A percentile compares a stretch with the other conserved stretches of the same genome.
Conservation (phyloP, 2,113 vertebrate genomes). For the Sylvilagus bachmani region DNA sequence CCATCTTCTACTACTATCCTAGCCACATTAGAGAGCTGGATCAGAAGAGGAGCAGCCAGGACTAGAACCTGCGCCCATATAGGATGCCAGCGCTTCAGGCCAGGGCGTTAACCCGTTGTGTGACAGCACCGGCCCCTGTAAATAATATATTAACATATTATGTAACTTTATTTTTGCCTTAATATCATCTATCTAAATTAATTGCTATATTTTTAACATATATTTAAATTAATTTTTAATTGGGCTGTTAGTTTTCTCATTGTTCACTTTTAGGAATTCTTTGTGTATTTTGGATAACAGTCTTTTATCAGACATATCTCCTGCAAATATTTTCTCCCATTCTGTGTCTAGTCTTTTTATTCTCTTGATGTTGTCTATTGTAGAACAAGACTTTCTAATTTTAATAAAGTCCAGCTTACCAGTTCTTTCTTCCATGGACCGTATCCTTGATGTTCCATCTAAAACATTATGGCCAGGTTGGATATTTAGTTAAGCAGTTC, state of each 20-base stretch:
- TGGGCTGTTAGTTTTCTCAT: neutral
- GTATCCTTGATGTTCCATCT: neutral
- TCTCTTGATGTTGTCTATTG: neutral
- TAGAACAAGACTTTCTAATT: neutral
- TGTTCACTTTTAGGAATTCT: neutral
- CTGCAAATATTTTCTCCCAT: neutral
- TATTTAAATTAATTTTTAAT: neutral
- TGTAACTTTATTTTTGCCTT: neutral
- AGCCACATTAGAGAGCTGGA: too few species aligned
- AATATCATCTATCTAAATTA: neutral
- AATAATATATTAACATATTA: neutral
- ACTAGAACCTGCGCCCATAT: too few species aligned
- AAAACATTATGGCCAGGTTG: too few species aligned
- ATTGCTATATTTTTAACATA: neutral
- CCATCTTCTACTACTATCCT: too few species aligned
- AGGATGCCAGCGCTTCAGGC: too few species aligned
- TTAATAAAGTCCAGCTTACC: neutral
- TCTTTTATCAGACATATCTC: neutral
- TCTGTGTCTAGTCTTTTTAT: neutral
- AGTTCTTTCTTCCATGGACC: neutral
- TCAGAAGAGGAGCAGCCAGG: too few species aligned
- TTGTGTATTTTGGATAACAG: neutral
- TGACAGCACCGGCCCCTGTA: too few species aligned
- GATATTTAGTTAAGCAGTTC: too few species aligned
- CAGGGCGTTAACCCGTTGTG: too few species aligned